Conservation (phyloP, 2,888 invertebrate genomes). For the Macrosoma leucophasiata region DNA sequence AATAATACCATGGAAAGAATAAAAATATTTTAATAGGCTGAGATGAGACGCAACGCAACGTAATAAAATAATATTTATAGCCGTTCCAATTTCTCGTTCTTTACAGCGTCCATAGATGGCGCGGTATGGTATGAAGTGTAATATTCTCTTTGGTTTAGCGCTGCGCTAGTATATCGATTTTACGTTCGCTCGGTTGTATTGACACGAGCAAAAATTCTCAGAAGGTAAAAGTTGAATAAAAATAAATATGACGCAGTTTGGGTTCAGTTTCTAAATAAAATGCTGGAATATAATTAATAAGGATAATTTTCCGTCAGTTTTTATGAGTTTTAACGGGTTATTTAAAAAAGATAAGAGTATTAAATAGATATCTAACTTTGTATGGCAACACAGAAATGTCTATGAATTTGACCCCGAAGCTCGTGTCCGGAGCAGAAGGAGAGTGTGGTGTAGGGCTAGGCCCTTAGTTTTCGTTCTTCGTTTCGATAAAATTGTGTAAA, state of each 20-base stretch:
- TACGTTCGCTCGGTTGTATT: conserved; percentile 45
- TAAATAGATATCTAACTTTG: conserved; percentile 11
- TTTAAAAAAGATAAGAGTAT: no score
- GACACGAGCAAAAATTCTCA: conserved; percentile 45
- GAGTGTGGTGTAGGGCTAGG: conserved; percentile 71
- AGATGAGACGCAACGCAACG: no score
- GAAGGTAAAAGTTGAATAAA: conserved; percentile 20
- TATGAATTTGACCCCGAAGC: conserved; percentile 76
- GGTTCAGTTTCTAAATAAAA: no score
- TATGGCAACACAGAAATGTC: conserved; percentile 66
- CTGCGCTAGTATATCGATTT: conserved; percentile 72
- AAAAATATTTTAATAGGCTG: no score
- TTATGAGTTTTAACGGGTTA: no score
- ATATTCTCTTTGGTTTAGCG: conserved; percentile 54
- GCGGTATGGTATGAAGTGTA: conserved; percentile 27
- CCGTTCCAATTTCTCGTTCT: no score
- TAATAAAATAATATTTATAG: no score
- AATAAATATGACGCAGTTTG: conserved; percentile 1
- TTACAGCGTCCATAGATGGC: conserved; percentile 56
- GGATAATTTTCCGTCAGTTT: no score
- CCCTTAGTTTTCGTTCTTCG: conserved; percentile 70
- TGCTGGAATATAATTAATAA: no score
- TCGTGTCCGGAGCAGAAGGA: conserved; percentile 71
- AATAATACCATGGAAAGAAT: no score
- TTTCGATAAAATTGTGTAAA: conserved; percentile 65